Evolutionary conservation across 2,113 vertebrate species (phyloP).

Genomic region (Zapus hudsonius): DNA sequence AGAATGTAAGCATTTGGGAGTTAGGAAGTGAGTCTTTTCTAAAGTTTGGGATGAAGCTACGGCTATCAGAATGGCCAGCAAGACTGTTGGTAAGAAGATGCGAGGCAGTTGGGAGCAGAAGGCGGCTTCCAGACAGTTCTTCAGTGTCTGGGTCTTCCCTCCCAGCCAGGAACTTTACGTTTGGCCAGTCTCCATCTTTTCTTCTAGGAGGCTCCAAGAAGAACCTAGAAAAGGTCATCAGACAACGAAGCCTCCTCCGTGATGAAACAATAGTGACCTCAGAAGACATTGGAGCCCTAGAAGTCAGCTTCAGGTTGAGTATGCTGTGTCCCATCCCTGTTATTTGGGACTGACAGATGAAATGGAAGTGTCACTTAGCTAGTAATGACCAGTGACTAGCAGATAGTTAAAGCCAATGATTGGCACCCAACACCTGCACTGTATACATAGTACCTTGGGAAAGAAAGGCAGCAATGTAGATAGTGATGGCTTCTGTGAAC

Average conservation of each 20-base stretch:
- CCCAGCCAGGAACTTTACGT: not conserved
- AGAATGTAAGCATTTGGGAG: not conserved
- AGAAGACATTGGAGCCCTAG: not conserved
- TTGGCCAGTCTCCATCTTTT: not conserved
- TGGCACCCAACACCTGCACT: too few relatives aligned
- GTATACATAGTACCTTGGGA: rapidly evolving
- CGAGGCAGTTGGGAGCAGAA: not conserved
- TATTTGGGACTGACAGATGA: not conserved
- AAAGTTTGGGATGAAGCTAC: not conserved
- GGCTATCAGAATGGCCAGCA: not conserved
- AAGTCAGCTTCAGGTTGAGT: not conserved
- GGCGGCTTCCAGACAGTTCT: not conserved
- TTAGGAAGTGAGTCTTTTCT: not conserved
- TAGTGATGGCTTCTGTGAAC: not conserved
- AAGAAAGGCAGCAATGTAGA: not conserved
- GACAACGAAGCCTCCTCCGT: not conserved
- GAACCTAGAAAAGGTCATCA: not conserved
- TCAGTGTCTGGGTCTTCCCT: not conserved
- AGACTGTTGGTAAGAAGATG: not conserved
- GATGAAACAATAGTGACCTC: not conserved
- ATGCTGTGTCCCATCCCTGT: not conserved
- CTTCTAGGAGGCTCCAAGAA: not conserved
- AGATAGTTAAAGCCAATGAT: not conserved
- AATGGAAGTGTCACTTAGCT: not conserved
- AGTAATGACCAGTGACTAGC: too few relatives aligned